Base-by-base conservation (phyloP, 1,140 invertebrate species). In the Hycleus cichorii region DNA sequence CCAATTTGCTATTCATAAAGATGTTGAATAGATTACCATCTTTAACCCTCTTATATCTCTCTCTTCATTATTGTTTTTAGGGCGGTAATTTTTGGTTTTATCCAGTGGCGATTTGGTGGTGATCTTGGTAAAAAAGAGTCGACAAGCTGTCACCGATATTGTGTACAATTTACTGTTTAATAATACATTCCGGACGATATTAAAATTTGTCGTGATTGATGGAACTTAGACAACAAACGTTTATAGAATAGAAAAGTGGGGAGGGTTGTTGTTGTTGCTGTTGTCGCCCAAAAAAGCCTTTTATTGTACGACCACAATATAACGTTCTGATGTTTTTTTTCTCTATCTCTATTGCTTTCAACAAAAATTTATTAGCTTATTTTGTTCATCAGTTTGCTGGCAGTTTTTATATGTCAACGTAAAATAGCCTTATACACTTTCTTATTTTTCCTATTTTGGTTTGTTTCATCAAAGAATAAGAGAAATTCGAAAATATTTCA, bases 151-250 rank as follows among this genome's bases (percentile, higher is more conserved):
- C 64, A 59, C 56, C 56, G 59, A 58, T 66, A 66, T 68, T 68
- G 66, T 68, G 59, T 63, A 59, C 60, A 66, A 68, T 68, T 64
- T 66, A 68, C 64, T 66, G 66, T 49, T 47, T 64, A 57, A 66
- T 67, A 70, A 70, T 67, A 67, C 63, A 62, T 70, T 60, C 57
- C 62, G 55, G 40, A 66, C 64, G 69, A 70, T 70, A 70, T 70
- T 70, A 70, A 70, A 70, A 70, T 70, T 69, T 69, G 63, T 70
- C 63, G 57, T 70, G 69, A 70, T 70, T 70, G 69, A 70, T 70
- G 69, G 64, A 67, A 69, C 62, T 65, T 63, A 65, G 67, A 69
- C 64, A 69, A 65, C 66, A 68, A 68, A 61, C 54, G 61, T 56
- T 59, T 54, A 44, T 47, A 57, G 46, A 58, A 64, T 61, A 62